A percentile compares a stretch with the other conserved stretches of the same genome.
Conservation (phyloP, 92 coral and sea anemone species). For the Porites divaricata region DNA sequence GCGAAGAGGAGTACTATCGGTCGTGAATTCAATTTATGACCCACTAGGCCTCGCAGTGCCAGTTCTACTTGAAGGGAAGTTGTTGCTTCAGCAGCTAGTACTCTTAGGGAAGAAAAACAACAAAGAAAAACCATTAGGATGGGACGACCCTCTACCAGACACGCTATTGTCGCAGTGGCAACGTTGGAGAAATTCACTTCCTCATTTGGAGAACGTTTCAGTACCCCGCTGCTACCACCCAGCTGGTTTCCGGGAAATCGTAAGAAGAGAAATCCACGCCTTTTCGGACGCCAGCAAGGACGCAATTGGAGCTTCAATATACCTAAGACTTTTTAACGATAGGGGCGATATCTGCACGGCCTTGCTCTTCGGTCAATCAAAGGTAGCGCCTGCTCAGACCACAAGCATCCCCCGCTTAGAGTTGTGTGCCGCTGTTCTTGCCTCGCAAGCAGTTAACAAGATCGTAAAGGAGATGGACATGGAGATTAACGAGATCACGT, state of each 20-base stretch:
- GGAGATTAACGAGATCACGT: too few species aligned
- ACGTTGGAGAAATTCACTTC: conserved; percentile 13
- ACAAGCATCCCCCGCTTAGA: conserved; percentile 13
- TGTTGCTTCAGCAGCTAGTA: too few species aligned
- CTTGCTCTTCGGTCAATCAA: too few species aligned
- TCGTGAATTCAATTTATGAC: too few species aligned
- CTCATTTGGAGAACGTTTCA: conserved; percentile 19
- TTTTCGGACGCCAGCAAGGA: conserved; percentile 41
- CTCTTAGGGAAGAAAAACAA: too few species aligned
- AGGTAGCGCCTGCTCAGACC: conserved; percentile 15
- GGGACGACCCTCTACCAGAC: conserved; percentile 2
- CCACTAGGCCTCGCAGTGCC: too few species aligned
- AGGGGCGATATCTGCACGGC: too few species aligned
- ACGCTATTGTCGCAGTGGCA: conserved; percentile 15
- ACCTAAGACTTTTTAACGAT: background rate
- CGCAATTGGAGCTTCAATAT: conserved; percentile 17
- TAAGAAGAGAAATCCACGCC: background rate
- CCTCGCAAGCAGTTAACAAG: conserved; percentile 20
- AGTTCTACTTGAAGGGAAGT: too few species aligned
- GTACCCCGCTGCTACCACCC: background rate
- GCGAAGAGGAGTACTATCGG: too few species aligned
- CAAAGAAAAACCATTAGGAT: too few species aligned
- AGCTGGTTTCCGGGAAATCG: too few species aligned
- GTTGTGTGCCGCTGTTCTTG: conserved; percentile 16
- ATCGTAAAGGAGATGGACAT: too few species aligned